Evolutionary conservation across 2,888 invertebrate species (phyloP), one percentile per base, ranked within the genome.

Genomic region (Himalopsyche tibetana): DNA sequence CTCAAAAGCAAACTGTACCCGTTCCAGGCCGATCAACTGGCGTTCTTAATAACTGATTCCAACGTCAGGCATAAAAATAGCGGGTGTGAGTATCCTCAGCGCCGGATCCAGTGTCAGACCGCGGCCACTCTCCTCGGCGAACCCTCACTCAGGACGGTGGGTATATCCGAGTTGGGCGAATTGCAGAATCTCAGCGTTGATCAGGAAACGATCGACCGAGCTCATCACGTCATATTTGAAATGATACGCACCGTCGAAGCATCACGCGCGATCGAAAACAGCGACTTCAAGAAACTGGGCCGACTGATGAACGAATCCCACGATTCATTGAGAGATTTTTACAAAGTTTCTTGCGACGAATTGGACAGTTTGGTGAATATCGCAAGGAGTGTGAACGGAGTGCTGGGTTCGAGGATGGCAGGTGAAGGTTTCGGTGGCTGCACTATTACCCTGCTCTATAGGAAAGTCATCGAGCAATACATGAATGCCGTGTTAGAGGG

Each of bases 361-460:
- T 28, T 63, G 63, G 63, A 63, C 28, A 63, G 19, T 28, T 28
- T 63, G 19, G 63, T 63, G 63, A 28, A 63, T 19, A 63, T 63
- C 28, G 63, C 63, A 8, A 63, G 63, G 28, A 28, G 63, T 11
- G 63, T 63, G 19, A n/a, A n/a, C 1, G 63, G 63, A 2, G 63
- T 63, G 9, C 28, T 63, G 4, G 63, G 63, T 4, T 63, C 63
- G 11, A n/a, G 63, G 19, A 63, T 63, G 63, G 28, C 63, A 1
- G 63, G 63, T 28, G 63, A 63, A 19, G 63, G 63, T 11, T 63
- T 63, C 63, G 63, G 63, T 28, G 63, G 63, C 28, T 63, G 63
- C 63, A 63, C 63, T 8, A 63, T 63, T 28, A 63, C 63, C 28
- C 19, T 63, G 11, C 19, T 63, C 28, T 6, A 63, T 11, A 19